Evolutionary conservation across 1,140 invertebrate species (phyloP).

Genomic region (Drosophila kikkawai): DNA sequence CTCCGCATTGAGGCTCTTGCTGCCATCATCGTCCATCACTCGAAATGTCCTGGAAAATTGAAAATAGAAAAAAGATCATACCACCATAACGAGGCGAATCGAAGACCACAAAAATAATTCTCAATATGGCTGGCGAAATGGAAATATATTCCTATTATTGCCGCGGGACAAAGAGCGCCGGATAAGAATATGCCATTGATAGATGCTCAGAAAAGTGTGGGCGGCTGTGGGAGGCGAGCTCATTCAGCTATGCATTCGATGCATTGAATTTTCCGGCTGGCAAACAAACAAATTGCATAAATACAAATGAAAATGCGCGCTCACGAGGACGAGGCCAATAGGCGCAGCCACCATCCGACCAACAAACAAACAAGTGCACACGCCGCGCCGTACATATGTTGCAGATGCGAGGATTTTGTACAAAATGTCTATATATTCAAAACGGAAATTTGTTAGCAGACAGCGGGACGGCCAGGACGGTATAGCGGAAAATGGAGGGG

Average conservation of each 20-base stretch:
- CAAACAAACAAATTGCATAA: constrained; percentile 83
- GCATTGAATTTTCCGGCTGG: constrained; percentile 79
- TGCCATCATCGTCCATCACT: constrained; percentile 96
- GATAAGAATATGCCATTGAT: constrained; percentile 57
- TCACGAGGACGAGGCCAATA: constrained; percentile 55
- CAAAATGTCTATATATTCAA: constrained; percentile 83
- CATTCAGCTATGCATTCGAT: constrained; percentile 62
- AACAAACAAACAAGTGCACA: constrained; percentile 44
- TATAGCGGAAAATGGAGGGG: constrained; percentile 1
- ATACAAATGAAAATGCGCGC: constrained; percentile 78
- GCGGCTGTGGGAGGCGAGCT: background rate
- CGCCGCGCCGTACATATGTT: constrained; percentile 48
- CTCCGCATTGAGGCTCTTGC: constrained; percentile 91
- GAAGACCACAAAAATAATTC: constrained; percentile 33
- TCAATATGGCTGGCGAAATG: constrained; percentile 29
- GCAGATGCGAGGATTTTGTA: constrained; percentile 70
- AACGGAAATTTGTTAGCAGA: constrained; percentile 77
- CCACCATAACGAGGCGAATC: constrained; percentile 1
- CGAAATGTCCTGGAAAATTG: constrained; percentile 90
- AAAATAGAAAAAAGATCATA: background rate
- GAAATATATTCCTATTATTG: constrained; percentile 67
- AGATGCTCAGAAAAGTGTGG: constrained; percentile 17
- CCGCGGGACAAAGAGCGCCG: constrained; percentile 43
- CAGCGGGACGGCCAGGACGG: constrained; percentile 26
- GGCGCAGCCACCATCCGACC: constrained; percentile 44